A percentile compares a stretch with the other conserved stretches of the same genome.
Conservation (phyloP, 2,113 vertebrate species). For the Dasypus novemcinctus region DNA sequence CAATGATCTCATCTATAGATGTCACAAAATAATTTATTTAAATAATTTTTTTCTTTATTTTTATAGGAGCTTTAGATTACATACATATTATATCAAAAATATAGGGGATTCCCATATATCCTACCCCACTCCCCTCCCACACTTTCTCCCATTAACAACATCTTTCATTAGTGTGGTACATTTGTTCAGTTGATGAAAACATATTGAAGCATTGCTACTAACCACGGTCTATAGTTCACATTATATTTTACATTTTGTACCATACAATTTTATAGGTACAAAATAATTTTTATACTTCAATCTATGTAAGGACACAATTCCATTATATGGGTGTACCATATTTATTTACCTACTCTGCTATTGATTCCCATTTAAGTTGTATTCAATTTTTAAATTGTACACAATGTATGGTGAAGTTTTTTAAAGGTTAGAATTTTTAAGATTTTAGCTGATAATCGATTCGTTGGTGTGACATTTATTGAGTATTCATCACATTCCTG, state of each 20-base stretch:
- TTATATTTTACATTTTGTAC: too few species aligned
- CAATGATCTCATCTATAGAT: background rate
- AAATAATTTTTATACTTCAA: background rate
- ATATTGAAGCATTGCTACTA: too few species aligned
- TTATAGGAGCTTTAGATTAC: too few species aligned
- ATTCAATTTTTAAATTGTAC: conserved; percentile 25
- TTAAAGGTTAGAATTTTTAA: conserved; percentile 14
- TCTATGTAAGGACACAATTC: background rate
- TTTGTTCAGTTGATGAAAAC: too few species aligned
- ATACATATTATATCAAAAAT: too few species aligned
- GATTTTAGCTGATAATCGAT: background rate
- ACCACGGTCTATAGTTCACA: too few species aligned
- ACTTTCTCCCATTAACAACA: too few species aligned
- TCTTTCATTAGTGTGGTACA: too few species aligned
- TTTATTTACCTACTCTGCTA: background rate
- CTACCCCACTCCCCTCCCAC: too few species aligned
- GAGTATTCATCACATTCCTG: background rate
- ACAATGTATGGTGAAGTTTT: background rate
- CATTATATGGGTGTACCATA: background rate
- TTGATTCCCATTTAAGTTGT: background rate
- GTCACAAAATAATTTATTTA: background rate
- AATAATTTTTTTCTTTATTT: too few species aligned
- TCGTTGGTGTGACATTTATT: background rate
- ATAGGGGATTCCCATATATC: too few species aligned
- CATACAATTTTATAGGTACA: too few species aligned